Percentiles rank a stretch among this genome's conserved stretches.
These are phyloP conservation scores for Holocentrus rufus DNA, from an alignment of 2,797 vertebrate genomes.

Conservation along the genomic window DNA sequence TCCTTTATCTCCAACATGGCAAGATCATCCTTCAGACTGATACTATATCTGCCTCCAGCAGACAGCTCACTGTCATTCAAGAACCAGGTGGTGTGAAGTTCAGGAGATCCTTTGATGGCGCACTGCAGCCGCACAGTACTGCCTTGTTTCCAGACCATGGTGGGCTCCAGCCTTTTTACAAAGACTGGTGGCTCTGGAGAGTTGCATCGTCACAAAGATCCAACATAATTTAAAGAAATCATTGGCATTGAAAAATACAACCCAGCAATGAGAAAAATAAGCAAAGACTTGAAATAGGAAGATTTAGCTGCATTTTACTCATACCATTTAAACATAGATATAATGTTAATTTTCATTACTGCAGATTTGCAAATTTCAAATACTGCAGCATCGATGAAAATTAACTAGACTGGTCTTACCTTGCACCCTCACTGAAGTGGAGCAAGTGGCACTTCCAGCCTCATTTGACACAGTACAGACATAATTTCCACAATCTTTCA, in stretches of 20 bases:
- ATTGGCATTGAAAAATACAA: slow-evolving; percentile 27
- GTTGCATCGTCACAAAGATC: slow-evolving; percentile 44
- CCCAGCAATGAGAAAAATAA: slow-evolving; percentile 31
- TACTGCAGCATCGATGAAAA: slow-evolving; percentile 51
- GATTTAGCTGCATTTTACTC: slow-evolving; percentile 2
- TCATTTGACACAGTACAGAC: slow-evolving; percentile 88
- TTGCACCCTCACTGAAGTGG: slow-evolving; percentile 85
- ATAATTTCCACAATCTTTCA: slow-evolving; percentile 91
- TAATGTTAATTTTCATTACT: slow-evolving; percentile 48
- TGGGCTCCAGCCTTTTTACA: slow-evolving; percentile 88
- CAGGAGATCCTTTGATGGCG: slow-evolving; percentile 88
- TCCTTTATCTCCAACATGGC: slow-evolving; percentile 85
- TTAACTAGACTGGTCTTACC: slow-evolving; percentile 83
- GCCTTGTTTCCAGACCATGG: slow-evolving; percentile 88
- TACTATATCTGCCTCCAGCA: slow-evolving; percentile 78
- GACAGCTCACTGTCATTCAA: slow-evolving; percentile 87
- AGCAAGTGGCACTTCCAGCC: slow-evolving; percentile 88
- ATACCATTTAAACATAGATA: background rate
- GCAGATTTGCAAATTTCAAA: slow-evolving; percentile 58
- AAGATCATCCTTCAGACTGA: slow-evolving; percentile 82
- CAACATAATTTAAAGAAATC: slow-evolving; percentile 26
- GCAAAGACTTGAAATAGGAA: slow-evolving; percentile 1
- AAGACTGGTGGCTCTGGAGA: slow-evolving; percentile 77
- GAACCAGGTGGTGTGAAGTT: slow-evolving; percentile 90
- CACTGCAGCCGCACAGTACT: slow-evolving; percentile 86